Conservation (phyloP, 2,888 invertebrate genomes). For the Drosophila rellima region DNA sequence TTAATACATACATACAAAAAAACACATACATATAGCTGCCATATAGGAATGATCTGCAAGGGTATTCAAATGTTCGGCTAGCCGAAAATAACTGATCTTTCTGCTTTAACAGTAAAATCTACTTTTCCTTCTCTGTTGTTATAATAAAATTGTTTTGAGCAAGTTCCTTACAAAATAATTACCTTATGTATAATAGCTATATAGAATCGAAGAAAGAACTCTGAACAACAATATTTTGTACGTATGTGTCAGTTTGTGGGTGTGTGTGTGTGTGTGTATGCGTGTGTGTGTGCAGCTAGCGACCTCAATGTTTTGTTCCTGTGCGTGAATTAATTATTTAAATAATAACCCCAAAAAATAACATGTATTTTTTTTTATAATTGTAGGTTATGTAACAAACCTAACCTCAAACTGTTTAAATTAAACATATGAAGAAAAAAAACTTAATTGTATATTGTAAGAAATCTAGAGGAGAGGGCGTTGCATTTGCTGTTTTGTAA, state of each 20-base stretch:
- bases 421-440: neutral
- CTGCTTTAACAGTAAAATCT: neutral
- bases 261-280: slow-evolving; percentile 19
- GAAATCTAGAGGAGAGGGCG: slow-evolving; percentile 10
- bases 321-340: slow-evolving; percentile 33
- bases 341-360: slow-evolving; percentile 5
- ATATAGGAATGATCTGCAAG: slow-evolving; percentile 17
- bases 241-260: slow-evolving; percentile 4
- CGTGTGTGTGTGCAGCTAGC: slow-evolving; percentile 31
- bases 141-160: slow-evolving; percentile 28
- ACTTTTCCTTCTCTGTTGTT: slow-evolving; percentile 30
- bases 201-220: slow-evolving; percentile 11
- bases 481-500: slow-evolving; percentile 57
- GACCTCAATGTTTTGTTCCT: slow-evolving; percentile 63
- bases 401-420: slow-evolving; percentile 38
- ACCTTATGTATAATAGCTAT: slow-evolving; percentile 24
- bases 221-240: slow-evolving; percentile 13
- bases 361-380: neutral
- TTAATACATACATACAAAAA: slow-evolving; percentile 6
- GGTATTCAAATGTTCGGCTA: slow-evolving; percentile 7
- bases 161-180: slow-evolving; percentile 51
- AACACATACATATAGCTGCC: slow-evolving; percentile 17
- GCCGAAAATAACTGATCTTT: slow-evolving; percentile 11
- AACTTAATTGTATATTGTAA: slow-evolving; percentile 24
- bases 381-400: slow-evolving; percentile 14